Conservation (phyloP, 2,113 vertebrate species). For the Poeciliopsis retropinna region DNA sequence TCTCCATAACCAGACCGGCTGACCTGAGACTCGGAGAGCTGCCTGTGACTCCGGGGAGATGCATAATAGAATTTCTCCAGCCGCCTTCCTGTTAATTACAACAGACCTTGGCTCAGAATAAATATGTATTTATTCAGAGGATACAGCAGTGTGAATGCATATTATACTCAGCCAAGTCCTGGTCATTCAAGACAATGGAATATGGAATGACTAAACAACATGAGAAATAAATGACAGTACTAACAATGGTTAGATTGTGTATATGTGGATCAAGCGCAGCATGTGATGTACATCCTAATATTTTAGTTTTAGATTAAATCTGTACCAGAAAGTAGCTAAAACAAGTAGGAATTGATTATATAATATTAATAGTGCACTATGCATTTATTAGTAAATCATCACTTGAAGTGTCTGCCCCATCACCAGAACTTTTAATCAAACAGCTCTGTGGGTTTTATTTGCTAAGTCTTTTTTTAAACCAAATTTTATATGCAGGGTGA, state of each 20-base stretch:
- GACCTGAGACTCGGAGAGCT: slow-evolving; percentile 65
- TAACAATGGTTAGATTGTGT: slow-evolving; percentile 11
- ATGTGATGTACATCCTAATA: too few species aligned
- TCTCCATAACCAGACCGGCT: slow-evolving; percentile 61
- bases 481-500: too few species aligned
- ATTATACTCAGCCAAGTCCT: slow-evolving; percentile 40
- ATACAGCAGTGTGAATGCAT: slow-evolving; percentile 54
- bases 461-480: too few species aligned
- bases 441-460: too few species aligned
- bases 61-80: slow-evolving; percentile 76
- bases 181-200: slow-evolving; percentile 39
- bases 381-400: too few species aligned
- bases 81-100: slow-evolving; percentile 75
- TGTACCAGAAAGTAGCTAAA: too few species aligned
- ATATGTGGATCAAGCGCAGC: neutral
- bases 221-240: slow-evolving; percentile 23
- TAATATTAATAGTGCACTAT: too few species aligned
- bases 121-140: slow-evolving; percentile 75
- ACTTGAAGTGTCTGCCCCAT: too few species aligned
- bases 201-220: slow-evolving; percentile 37
- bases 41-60: slow-evolving; percentile 56
- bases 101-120: slow-evolving; percentile 70
- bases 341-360: too few species aligned
- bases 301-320: too few species aligned
- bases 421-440: too few species aligned